Conservation (phyloP, 2,113 vertebrate species). For the Oostethus manadensis region DNA sequence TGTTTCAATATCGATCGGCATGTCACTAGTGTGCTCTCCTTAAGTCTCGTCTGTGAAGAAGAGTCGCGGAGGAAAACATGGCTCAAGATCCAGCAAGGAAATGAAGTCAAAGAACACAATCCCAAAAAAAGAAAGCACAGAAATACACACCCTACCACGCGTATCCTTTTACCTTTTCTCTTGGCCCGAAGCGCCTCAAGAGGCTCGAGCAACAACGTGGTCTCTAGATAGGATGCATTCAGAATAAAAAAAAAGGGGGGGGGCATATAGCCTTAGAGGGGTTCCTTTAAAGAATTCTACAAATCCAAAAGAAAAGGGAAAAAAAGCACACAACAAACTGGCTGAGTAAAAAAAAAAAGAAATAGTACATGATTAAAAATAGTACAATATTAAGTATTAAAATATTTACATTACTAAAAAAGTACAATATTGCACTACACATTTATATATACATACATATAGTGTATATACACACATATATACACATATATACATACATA, state of each 20-base stretch:
- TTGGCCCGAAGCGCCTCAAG: slow-evolving; percentile 72
- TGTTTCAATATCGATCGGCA: too few relatives aligned
- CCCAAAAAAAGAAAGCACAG: slow-evolving; percentile 9
- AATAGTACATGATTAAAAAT: too few relatives aligned
- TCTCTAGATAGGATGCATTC: slow-evolving; percentile 64
- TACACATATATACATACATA: too few relatives aligned
- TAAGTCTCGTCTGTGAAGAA: slow-evolving; percentile 10
- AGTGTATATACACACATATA: too few relatives aligned
- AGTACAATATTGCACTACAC: too few relatives aligned
- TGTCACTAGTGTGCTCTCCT: too few relatives aligned
- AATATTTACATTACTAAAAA: too few relatives aligned
- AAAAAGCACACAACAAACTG: slow-evolving; percentile 49
- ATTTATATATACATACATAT: too few relatives aligned
- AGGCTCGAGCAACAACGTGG: slow-evolving; percentile 70
- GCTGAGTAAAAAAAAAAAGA: slow-evolving; percentile 33
- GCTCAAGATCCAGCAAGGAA: neutral
- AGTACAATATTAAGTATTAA: too few relatives aligned
- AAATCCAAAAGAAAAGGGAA: slow-evolving; percentile 48
- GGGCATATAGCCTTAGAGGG: slow-evolving; percentile 29
- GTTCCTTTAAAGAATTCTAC: slow-evolving; percentile 16
- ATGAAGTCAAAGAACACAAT: slow-evolving; percentile 6
- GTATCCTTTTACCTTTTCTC: slow-evolving; percentile 66
- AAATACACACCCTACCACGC: slow-evolving; percentile 23
- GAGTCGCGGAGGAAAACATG: slow-evolving; percentile 22
- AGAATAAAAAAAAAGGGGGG: too few relatives aligned